Percentiles rank a stretch among this genome's conserved stretches.
Conservation (phyloP, 2,888 invertebrate species). For the Hydropsyche betteni region DNA sequence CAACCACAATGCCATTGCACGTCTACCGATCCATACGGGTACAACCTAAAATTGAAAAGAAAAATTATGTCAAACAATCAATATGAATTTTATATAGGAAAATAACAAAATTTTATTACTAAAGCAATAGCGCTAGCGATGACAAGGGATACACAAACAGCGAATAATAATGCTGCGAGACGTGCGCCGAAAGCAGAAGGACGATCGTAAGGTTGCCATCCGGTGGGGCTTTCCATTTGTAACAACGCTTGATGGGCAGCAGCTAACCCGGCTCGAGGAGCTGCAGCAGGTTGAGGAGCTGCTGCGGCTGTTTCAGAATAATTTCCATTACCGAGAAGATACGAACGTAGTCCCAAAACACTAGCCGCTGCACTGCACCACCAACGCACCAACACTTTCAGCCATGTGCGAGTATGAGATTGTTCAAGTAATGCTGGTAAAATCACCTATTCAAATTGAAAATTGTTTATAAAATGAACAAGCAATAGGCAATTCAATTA, state of each 20-base stretch:
- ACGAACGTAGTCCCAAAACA: conserved; percentile 86
- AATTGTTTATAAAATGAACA: too few species aligned
- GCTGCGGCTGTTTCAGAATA: conserved; percentile 57
- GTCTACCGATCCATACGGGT: conserved; percentile 90
- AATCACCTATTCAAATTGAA: conserved; percentile 71
- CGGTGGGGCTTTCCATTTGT: conserved; percentile 84
- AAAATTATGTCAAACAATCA: neutral
- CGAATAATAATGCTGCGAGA: conserved; percentile 70
- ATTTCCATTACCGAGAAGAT: conserved; percentile 80
- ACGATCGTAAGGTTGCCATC: conserved; percentile 89
- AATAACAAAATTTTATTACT: conserved; percentile 54
- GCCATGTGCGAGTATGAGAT: conserved; percentile 93
- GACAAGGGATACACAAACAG: conserved; percentile 87
- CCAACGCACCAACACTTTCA: conserved; percentile 85
- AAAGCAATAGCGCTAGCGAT: conserved; percentile 84
- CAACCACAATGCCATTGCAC: conserved; percentile 88
- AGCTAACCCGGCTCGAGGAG: conserved; percentile 66
- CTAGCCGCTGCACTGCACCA: conserved; percentile 91
- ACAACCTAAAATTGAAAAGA: conserved; percentile 65
- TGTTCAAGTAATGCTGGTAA: conserved; percentile 96
- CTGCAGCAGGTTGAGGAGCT: conserved; percentile 55
- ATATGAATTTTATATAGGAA: neutral
- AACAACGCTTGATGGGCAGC: conserved; percentile 90
- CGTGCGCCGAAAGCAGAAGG: conserved; percentile 84
- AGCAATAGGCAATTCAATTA: too few species aligned